Evolutionary conservation across 2,113 vertebrate genomes (phyloP), one percentile per base, ranked within the genome.

Genomic region (Istiophorus platypterus): DNA sequence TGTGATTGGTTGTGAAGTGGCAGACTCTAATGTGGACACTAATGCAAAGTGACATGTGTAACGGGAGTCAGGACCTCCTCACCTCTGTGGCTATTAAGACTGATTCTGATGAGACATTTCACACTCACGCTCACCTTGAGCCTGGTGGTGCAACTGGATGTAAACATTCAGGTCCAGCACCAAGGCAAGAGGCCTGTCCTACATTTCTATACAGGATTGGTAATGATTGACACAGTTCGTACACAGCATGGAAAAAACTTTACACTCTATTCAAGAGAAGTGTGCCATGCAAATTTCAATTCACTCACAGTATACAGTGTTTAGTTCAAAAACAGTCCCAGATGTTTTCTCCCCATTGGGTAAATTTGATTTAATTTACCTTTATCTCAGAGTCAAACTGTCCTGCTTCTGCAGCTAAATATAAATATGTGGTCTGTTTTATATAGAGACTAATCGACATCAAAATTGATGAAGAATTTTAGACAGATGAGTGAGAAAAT

Each of bases 31-130:
- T 91, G 62, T 85, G 78, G 83, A 89, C 82, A 73, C 84, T 90
- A 88, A 92, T 90, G 42, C 76, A 82, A 90, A 89, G 88, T 84
- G 92, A 86, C 87, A 75, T 58, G 71, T 84, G 84, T 72, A 84
- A 91, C 86, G 68, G 67, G 57, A 88, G 59, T 82, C 80, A 83
- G 61, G 78, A 80, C 76, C 85, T 80, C 83, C 65, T 92, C 89
- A 89, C 88, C 84, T 90, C 65, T 59, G 68, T 58, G 81, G 77
- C 82, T 80, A 92, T 89, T 91, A 88, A 69, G 56, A 82, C 63
- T n/a, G 37, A 76, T 86, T 81, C 75, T 14, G n/a, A 52, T 2
- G 45, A 88, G 80, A 79, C 42, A 18, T 72, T 82, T 78, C 73
- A 31, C n/a, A 77, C 57, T 63, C 24, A 57, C 1, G 4, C 69